Percentiles rank a stretch among this genome's conserved stretches.
These are phyloP conservation scores for Argopecten irradians DNA, from an alignment of 1,140 invertebrate species.

Conservation along the genomic window DNA sequence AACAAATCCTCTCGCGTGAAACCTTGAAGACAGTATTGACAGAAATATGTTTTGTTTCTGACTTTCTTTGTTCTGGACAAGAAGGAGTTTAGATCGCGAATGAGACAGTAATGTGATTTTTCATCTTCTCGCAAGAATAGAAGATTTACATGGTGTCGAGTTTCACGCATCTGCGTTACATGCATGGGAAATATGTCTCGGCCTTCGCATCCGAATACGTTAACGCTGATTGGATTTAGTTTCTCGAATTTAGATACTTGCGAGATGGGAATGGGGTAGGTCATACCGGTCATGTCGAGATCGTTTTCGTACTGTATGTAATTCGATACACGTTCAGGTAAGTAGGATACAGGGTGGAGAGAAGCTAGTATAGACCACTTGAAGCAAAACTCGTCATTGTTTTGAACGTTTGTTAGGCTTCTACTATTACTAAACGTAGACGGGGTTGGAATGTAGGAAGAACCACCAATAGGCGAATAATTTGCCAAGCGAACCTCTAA, in stretches of 20 bases:
- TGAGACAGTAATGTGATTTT: conserved; percentile 30
- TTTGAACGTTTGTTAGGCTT: conserved; percentile 30
- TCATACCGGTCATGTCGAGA: conserved; percentile 30
- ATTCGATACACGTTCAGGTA: conserved; percentile 21
- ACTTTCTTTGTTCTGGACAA: not conserved
- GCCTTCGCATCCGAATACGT: too few species aligned
- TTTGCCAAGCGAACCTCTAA: not conserved
- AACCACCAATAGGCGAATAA: conserved; percentile 26
- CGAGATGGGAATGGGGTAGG: not conserved
- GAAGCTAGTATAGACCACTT: conserved; percentile 29
- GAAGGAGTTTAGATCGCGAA: not conserved
- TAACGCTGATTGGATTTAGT: conserved; percentile 23
- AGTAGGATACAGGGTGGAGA: not conserved
- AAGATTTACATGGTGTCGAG: conserved; percentile 26
- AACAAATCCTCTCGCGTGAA: conserved; percentile 25
- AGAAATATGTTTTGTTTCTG: not conserved
- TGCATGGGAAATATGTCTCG: conserved; percentile 26
- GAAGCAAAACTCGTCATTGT: conserved; percentile 40
- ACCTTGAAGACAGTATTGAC: conserved; percentile 25
- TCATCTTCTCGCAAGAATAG: not conserved
- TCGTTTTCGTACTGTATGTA: not conserved
- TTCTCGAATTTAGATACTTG: conserved; percentile 32
- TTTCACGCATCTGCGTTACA: not conserved
- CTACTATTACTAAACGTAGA: not conserved
- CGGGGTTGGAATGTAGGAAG: conserved; percentile 1